Percentiles rank a stretch among this genome's conserved stretches.
phyloP scores from a whole-genome alignment of 2,888 invertebrate species.

The Trichacis sp. region DNA sequence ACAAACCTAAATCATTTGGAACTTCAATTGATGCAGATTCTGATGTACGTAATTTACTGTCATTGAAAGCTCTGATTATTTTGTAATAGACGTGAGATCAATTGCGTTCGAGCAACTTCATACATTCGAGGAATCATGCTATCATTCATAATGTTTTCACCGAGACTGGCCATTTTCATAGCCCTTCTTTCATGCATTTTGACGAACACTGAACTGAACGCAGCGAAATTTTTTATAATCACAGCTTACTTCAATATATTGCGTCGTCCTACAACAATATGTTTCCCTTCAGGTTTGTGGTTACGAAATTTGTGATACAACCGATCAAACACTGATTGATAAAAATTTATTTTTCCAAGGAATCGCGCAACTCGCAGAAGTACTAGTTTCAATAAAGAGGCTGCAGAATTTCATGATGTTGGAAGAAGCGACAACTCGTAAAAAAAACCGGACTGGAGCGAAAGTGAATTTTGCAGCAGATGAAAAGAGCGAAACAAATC shows the following conservation, averaged over 20 bases:
- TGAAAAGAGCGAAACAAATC: too few species aligned
- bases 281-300: too few species aligned
- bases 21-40: too few species aligned
- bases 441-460: constrained; percentile 7
- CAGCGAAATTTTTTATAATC: constrained; percentile 88
- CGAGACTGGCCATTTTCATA: constrained; percentile 87
- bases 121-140: constrained; percentile 82
- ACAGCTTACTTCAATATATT: constrained; percentile 94
- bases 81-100: constrained; percentile 77
- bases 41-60: too few species aligned
- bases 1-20: too few species aligned
- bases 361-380: constrained; percentile 85
- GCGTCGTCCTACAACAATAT: too few species aligned
- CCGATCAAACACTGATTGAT: constrained; percentile 79
- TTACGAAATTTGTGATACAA: too few species aligned
- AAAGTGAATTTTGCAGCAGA: background rate
- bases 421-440: constrained; percentile 66
- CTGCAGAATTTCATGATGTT: constrained; percentile 75
- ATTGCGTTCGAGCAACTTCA: constrained; percentile 79
- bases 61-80: too few species aligned
- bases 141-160: constrained; percentile 89
- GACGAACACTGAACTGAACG: constrained; percentile 78
- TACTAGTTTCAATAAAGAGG: constrained; percentile 77
- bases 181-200: constrained; percentile 77
- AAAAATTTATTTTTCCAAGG: constrained; percentile 87